Evolutionary conservation across 1,140 invertebrate genomes (phyloP), one percentile per base, ranked within the genome.

Genomic region (Parapsyche elsis): DNA sequence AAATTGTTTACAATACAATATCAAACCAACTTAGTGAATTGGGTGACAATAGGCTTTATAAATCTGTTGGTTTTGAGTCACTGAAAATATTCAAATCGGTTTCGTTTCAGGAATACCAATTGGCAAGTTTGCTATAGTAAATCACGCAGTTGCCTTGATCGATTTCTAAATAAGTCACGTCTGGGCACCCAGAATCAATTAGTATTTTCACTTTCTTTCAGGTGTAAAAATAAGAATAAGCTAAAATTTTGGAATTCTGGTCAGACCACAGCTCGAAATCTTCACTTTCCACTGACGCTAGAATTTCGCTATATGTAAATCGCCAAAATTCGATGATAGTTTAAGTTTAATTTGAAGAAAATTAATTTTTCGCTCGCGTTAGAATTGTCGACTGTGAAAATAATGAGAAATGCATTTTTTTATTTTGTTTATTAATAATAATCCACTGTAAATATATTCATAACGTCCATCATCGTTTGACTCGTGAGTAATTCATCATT

Each of bases 81-180:
- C 49, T 53, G 49, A 53, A 7, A 2, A 53, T 53, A 53, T 53
- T 53, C 49, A 53, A 53, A 53, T 53, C 4, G 24, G 24, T 9
- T 26, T 67, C 64, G 24, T n/a, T 12, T 4, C 19, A 67, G 24
- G 64, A 24, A 67, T 67, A 67, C 1, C 14, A 67, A 67, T 67
- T 21, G 16, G 26, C 70, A 75, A 24, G 21, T 67, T 21, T 21
- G 71, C 16, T 16, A 74, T 45, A 45, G 49, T 75, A 75, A 75
- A 75, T 57, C 46, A 67, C n/a, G 14, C 30, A 57, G 23, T 77
- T 45, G 44, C 75, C 75, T 64, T 77, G 75, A 77, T 61, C 75
- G 75, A 77, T 77, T 77, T 77, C 75, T 16, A 77, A 77, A 30
- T 77, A 24, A 67, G 23, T 77, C 75, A 77, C 75, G 75, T 77